A percentile compares a stretch with the other conserved stretches of the same genome.
These are phyloP conservation scores for Colius striatus DNA, from an alignment of 2,113 vertebrate species.

Conservation along the genomic window DNA sequence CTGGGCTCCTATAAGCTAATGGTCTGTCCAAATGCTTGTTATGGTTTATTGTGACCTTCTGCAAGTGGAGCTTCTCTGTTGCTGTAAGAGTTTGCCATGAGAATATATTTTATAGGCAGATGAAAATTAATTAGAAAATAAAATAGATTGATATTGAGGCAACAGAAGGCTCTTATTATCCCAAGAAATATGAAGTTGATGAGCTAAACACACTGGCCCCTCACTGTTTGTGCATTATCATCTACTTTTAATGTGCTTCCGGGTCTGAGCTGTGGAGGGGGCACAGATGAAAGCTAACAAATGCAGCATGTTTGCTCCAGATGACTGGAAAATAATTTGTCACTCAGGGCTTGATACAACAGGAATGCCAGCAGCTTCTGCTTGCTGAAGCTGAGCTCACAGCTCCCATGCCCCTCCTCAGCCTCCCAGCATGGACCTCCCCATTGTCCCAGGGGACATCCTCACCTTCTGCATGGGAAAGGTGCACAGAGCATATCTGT, in stretches of 20 bases:
- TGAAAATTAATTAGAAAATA: not conserved
- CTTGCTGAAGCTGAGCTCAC: not conserved
- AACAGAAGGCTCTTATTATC: not conserved
- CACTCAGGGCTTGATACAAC: accelerated
- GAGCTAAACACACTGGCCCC: not conserved
- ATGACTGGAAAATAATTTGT: not conserved
- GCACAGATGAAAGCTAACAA: not conserved
- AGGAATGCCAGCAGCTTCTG: not conserved
- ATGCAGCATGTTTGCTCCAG: not conserved
- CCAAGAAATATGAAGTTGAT: not conserved
- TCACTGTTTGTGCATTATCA: not conserved
- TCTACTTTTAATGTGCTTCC: not conserved
- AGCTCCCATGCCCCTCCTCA: not conserved
- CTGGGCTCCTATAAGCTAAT: not conserved
- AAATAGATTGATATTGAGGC: not conserved
- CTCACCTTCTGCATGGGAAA: accelerated
- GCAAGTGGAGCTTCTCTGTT: not conserved
- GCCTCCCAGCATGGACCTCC: not conserved
- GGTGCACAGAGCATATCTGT: accelerated
- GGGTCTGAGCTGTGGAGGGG: not conserved
- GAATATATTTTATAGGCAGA: not conserved
- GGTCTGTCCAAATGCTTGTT: not conserved
- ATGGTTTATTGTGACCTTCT: not conserved
- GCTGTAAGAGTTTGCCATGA: not conserved
- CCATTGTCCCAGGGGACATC: accelerated